phyloP scores from a whole-genome alignment of 2,113 vertebrate species.

The Mandrillus leucophaeus region DNA sequence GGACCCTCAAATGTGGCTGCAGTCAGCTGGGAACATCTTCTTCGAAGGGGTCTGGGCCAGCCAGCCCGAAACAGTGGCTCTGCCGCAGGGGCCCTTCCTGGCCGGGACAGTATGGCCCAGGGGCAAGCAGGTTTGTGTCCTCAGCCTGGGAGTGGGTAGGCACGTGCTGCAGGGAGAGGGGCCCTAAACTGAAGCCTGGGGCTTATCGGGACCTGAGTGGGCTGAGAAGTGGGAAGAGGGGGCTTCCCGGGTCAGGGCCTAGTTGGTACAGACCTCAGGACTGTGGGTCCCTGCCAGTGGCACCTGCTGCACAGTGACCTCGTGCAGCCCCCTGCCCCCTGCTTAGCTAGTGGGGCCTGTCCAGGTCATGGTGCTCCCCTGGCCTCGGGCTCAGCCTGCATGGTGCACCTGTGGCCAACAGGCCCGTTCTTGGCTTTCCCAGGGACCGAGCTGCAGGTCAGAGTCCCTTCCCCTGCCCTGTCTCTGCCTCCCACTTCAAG shows the following conservation, averaged over 20 bases:
- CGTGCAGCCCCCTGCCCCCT: background rate
- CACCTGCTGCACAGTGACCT: background rate
- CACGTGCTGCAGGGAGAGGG: background rate
- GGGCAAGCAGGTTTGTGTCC: background rate
- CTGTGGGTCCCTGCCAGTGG: too few relatives aligned
- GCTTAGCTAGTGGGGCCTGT: background rate
- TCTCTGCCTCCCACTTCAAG: background rate
- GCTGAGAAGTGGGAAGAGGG: too few relatives aligned
- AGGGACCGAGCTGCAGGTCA: too few relatives aligned
- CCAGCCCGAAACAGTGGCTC: rapidly evolving
- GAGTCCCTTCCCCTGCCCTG: background rate
- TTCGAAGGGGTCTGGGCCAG: background rate
- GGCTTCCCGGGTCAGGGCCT: background rate
- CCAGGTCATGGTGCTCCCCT: background rate
- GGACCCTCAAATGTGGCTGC: background rate
- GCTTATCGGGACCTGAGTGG: too few relatives aligned
- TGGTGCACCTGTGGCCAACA: too few relatives aligned
- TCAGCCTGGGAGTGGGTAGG: background rate
- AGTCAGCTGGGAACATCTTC: background rate
- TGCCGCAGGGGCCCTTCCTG: background rate
- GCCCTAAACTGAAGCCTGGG: background rate
- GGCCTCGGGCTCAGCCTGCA: background rate
- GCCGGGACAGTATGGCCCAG: background rate
- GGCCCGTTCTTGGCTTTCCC: background rate
- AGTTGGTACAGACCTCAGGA: too few relatives aligned